Conservation (phyloP, 2,888 invertebrate genomes). For the Macaria liturata region DNA sequence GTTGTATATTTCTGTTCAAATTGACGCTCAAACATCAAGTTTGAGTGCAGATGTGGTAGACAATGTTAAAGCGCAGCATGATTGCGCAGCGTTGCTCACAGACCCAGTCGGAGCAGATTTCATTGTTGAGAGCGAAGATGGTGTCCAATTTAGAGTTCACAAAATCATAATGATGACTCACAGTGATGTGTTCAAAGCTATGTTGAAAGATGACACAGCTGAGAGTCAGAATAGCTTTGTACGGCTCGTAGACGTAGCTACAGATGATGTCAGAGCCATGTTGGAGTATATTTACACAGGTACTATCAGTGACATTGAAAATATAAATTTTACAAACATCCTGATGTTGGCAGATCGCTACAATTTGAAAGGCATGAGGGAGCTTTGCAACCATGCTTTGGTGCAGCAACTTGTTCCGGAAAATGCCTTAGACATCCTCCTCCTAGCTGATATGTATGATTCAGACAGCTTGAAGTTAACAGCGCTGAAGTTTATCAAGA, state of each 20-base stretch:
- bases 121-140: slow-evolving; percentile 67
- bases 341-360: slow-evolving; percentile 68
- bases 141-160: slow-evolving; percentile 63
- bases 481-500: slow-evolving; percentile 65
- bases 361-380: slow-evolving; percentile 60
- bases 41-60: slow-evolving; percentile 10
- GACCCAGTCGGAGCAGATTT: slow-evolving; percentile 70
- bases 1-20: slow-evolving; percentile 53
- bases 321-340: slow-evolving; percentile 56
- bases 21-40: slow-evolving; percentile 6
- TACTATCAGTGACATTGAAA: slow-evolving; percentile 57
- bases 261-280: slow-evolving; percentile 61
- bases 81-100: slow-evolving; percentile 55
- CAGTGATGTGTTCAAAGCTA: slow-evolving; percentile 75
- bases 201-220: slow-evolving; percentile 72
- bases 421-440: slow-evolving; percentile 63
- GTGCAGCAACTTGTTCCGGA: slow-evolving; percentile 54
- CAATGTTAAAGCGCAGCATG: slow-evolving; percentile 51
- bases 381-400: slow-evolving; percentile 58
- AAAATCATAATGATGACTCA: slow-evolving; percentile 59
- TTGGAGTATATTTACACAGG: slow-evolving; percentile 71
- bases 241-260: slow-evolving; percentile 60
- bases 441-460: slow-evolving; percentile 66
- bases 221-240: slow-evolving; percentile 68
- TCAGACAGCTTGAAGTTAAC: slow-evolving; percentile 56